These are phyloP conservation scores for Rhogogaster chlorosoma DNA, from an alignment of 2,888 invertebrate genomes.

Conservation along the genomic window DNA sequence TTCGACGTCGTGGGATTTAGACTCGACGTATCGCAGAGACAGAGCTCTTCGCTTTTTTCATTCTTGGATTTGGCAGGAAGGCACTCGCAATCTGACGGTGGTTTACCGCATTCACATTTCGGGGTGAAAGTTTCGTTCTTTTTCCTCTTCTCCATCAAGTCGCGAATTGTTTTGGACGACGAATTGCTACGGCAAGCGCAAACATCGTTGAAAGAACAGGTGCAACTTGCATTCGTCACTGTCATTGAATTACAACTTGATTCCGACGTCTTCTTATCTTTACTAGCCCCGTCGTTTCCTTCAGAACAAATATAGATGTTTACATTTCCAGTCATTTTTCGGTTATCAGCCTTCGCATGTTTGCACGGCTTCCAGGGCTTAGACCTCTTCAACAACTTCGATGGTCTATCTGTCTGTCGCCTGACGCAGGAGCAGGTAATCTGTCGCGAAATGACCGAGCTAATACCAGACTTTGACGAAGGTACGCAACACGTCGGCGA, in stretches of 20 bases:
- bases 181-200: slow-evolving; percentile 7
- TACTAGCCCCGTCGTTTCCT: slow-evolving; percentile 59
- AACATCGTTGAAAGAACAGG: slow-evolving; percentile 53
- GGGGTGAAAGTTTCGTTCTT: neutral
- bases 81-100: slow-evolving; percentile 7
- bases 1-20: slow-evolving; percentile 9
- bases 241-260: slow-evolving; percentile 29
- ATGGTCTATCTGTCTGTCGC: neutral
- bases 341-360: slow-evolving; percentile 61
- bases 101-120: slow-evolving; percentile 15
- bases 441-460: slow-evolving; percentile 21
- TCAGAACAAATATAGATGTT: slow-evolving; percentile 73
- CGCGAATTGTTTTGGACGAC: slow-evolving; percentile 23
- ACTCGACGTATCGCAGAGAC: slow-evolving; percentile 27
- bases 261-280: slow-evolving; percentile 40
- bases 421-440: neutral
- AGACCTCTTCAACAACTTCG: neutral
- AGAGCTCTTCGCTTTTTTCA: neutral
- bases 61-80: neutral
- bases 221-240: slow-evolving; percentile 44
- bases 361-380: slow-evolving; percentile 27
- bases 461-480: slow-evolving; percentile 3
- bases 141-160: neutral
- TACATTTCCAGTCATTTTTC: slow-evolving; percentile 69
- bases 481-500: neutral